phyloP scores from a whole-genome alignment of 1,140 invertebrate species.

The Leucophenga varia region DNA sequence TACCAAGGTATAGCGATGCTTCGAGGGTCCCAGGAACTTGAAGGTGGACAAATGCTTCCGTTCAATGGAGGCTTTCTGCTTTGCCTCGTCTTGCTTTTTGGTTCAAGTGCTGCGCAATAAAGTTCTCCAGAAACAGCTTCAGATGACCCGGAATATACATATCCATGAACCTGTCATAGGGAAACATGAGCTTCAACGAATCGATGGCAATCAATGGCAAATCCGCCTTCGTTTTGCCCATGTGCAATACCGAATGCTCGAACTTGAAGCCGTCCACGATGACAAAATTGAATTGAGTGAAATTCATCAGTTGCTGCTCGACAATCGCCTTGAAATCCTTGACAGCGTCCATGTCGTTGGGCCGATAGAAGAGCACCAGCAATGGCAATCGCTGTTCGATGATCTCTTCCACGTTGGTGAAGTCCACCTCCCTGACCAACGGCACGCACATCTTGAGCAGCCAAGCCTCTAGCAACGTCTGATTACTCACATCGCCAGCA shows the following conservation, averaged over 20 bases:
- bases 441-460: conserved; percentile 22
- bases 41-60: conserved; percentile 21
- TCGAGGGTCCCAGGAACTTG: conserved; percentile 31
- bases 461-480: conserved; percentile 18
- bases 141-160: conserved; percentile 26
- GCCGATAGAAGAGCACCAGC: conserved; percentile 22
- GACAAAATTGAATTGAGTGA: conserved; percentile 19
- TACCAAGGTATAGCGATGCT: conserved; percentile 32
- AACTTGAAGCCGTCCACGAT: conserved; percentile 26
- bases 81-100: background rate
- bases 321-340: conserved; percentile 32
- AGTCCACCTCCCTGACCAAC: conserved; percentile 26
- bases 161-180: conserved; percentile 16
- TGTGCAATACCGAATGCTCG: conserved; percentile 22
- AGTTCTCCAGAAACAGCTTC: conserved; percentile 18
- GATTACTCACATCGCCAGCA: background rate
- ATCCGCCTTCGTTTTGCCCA: conserved; percentile 16
- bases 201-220: conserved; percentile 35
- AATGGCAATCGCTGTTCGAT: conserved; percentile 30
- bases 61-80: background rate
- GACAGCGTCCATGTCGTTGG: conserved; percentile 14
- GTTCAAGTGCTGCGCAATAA: background rate
- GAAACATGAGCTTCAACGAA: conserved; percentile 24
- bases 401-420: conserved; percentile 30
- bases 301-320: conserved; percentile 18